These are phyloP conservation scores for Neodiprion virginianus DNA, from an alignment of 1,140 invertebrate genomes.

Conservation along the genomic window DNA sequence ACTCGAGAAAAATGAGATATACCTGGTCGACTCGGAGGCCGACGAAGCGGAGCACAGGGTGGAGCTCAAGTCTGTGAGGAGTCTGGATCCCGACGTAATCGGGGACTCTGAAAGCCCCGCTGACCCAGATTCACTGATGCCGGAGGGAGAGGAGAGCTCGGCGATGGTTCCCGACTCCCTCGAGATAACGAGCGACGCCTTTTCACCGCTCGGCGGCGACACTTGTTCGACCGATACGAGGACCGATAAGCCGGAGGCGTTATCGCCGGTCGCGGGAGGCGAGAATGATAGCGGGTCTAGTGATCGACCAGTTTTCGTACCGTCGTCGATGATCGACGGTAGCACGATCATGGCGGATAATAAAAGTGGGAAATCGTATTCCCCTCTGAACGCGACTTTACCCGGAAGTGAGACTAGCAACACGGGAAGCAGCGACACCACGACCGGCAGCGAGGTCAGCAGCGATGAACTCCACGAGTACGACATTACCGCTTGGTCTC, in stretches of 20 bases:
- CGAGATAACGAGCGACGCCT: background rate
- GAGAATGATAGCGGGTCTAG: background rate
- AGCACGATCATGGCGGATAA: background rate
- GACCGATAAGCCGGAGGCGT: background rate
- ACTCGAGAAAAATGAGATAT: conserved; percentile 44
- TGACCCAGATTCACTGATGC: background rate
- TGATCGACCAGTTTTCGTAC: background rate
- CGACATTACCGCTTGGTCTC: conserved; percentile 28
- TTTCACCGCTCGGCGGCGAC: background rate
- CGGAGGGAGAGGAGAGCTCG: background rate
- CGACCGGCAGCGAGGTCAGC: conserved; percentile 48
- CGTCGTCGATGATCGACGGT: conserved; percentile 4
- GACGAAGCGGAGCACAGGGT: conserved; percentile 46
- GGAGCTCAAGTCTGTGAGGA: conserved; percentile 51
- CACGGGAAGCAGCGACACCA: conserved; percentile 46
- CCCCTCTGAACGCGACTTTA: background rate
- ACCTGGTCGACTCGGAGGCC: conserved; percentile 44
- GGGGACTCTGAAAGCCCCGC: conserved; percentile 8
- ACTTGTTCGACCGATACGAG: background rate
- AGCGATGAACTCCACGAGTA: conserved; percentile 55
- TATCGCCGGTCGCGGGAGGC: background rate
- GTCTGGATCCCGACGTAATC: conserved; percentile 49
- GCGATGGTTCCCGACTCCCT: background rate
- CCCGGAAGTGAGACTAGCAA: conserved; percentile 37
- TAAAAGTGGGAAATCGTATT: background rate